These are phyloP conservation scores for Alexandromys fortis DNA, from an alignment of 2,113 vertebrate genomes.

Conservation along the genomic window DNA sequence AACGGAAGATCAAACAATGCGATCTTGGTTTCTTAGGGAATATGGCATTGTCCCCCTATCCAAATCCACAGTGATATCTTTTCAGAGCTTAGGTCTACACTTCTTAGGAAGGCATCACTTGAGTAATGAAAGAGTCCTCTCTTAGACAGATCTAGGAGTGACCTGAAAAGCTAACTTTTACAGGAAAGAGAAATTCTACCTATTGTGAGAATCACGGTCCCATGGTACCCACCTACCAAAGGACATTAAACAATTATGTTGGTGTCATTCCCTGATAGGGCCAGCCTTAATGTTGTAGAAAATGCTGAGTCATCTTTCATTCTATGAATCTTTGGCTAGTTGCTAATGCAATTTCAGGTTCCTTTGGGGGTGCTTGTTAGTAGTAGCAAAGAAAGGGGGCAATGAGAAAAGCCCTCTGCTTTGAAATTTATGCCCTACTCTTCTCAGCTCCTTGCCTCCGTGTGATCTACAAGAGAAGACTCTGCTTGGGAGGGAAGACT, in stretches of 20 bases:
- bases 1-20: background rate
- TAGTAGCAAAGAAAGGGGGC: fast-evolving
- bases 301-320: background rate
- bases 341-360: background rate
- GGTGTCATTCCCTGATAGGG: background rate
- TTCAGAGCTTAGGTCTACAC: background rate
- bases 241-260: background rate
- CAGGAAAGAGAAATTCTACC: background rate
- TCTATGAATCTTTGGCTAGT: background rate
- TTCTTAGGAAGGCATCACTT: background rate
- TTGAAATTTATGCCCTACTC: background rate
- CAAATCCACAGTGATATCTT: background rate
- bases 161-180: background rate
- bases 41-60: background rate
- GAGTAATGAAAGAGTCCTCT: background rate
- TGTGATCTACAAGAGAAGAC: background rate
- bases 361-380: background rate
- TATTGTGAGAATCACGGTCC: background rate
- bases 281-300: background rate
- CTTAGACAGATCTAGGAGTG: background rate
- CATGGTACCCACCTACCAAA: background rate
- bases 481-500: background rate
- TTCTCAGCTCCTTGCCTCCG: background rate
- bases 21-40: background rate
- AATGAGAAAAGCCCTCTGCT: background rate